phyloP scores from a whole-genome alignment of 2,888 invertebrate genomes.

The Drosophila paucipuncta region DNA sequence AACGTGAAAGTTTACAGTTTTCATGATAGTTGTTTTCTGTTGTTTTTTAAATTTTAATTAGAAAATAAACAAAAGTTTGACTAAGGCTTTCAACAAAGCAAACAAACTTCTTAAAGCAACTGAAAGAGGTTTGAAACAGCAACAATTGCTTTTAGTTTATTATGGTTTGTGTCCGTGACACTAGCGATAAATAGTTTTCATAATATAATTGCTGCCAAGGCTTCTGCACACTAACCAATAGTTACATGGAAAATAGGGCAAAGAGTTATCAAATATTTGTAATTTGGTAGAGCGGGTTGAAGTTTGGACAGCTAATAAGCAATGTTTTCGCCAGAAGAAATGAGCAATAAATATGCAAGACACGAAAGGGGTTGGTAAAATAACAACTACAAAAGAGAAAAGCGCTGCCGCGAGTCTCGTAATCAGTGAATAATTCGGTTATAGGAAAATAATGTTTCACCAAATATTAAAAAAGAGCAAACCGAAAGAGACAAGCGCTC shows the following conservation, averaged over 20 bases:
- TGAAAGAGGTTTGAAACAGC: background rate
- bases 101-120: background rate
- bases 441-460: constrained; percentile 81
- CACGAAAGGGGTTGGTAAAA: constrained; percentile 53
- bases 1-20: background rate
- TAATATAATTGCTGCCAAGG: background rate
- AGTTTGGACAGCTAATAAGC: constrained; percentile 10
- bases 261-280: background rate
- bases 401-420: constrained; percentile 41
- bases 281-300: background rate
- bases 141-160: background rate
- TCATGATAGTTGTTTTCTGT: background rate
- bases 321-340: constrained; percentile 37
- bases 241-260: background rate
- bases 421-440: constrained; percentile 83
- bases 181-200: background rate
- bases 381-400: constrained; percentile 22
- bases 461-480: constrained; percentile 71
- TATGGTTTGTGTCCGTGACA: background rate
- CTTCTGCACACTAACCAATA: background rate
- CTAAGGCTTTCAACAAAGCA: background rate
- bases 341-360: constrained; percentile 65
- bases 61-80: background rate
- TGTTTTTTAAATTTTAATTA: background rate
- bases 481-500: constrained; percentile 56